Evolutionary conservation across 2,888 invertebrate species (phyloP).

Genomic region (Megamerina dolium): DNA sequence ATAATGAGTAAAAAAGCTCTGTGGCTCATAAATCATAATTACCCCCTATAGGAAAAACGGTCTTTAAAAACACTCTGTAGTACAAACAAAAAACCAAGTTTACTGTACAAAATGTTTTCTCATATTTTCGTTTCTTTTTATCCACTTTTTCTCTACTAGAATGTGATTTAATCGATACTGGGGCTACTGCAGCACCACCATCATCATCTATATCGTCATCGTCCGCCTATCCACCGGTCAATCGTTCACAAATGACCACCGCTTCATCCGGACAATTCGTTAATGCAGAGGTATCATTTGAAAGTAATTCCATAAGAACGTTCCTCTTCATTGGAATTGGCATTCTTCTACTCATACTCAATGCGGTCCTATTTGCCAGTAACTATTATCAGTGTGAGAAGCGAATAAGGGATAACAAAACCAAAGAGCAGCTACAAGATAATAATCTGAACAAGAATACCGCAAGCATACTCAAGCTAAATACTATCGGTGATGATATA

Average conservation of each 20-base stretch:
- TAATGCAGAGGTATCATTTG: slow-evolving; percentile 66
- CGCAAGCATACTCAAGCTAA: slow-evolving; percentile 36
- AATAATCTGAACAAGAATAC: slow-evolving; percentile 47
- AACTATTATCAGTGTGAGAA: slow-evolving; percentile 78
- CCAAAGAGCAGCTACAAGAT: slow-evolving; percentile 66
- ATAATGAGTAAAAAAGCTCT: too few relatives aligned
- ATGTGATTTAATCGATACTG: too few relatives aligned
- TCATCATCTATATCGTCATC: slow-evolving; percentile 5
- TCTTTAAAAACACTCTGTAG: too few relatives aligned
- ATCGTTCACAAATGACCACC: too few relatives aligned
- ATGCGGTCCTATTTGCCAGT: slow-evolving; percentile 81
- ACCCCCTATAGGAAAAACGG: too few relatives aligned
- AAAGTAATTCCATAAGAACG: slow-evolving; percentile 80
- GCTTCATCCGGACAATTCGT: slow-evolving; percentile 47
- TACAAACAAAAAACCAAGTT: too few relatives aligned
- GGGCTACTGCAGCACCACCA: slow-evolving; percentile 22
- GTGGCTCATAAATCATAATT: too few relatives aligned
- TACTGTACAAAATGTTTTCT: too few relatives aligned
- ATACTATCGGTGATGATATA: slow-evolving; percentile 30
- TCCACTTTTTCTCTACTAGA: too few relatives aligned
- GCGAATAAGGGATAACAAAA: slow-evolving; percentile 60
- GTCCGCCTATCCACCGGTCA: too few relatives aligned
- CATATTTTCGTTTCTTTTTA: too few relatives aligned
- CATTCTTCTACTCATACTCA: slow-evolving; percentile 71
- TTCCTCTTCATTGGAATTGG: too few relatives aligned